Evolutionary conservation across 2,797 vertebrate species (phyloP).

Genomic region (Brachyalestes nurse): DNA sequence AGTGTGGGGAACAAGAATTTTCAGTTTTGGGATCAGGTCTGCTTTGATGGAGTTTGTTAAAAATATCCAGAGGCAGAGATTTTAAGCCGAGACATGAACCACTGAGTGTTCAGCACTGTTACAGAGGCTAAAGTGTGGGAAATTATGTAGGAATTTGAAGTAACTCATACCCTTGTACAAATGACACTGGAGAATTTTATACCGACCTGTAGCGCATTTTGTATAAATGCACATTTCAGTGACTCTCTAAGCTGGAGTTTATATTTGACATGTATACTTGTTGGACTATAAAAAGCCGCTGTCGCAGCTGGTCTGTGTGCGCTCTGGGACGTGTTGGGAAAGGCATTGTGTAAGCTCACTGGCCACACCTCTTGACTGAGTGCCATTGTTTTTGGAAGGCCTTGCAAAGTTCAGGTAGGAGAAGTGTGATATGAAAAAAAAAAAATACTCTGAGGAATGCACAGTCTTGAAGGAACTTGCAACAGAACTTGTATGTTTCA

Average conservation of each 20-base stretch:
- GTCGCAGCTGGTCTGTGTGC: slow-evolving; percentile 22
- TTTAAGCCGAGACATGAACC: not conserved
- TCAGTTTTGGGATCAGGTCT: slow-evolving; percentile 27
- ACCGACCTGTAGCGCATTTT: not conserved
- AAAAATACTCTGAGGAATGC: slow-evolving; percentile 7
- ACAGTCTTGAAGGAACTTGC: not conserved
- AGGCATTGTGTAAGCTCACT: slow-evolving; percentile 41
- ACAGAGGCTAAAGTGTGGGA: not conserved
- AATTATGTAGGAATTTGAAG: not conserved
- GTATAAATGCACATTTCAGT: slow-evolving; percentile 2
- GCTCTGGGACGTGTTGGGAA: slow-evolving; percentile 37
- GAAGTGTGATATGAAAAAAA: slow-evolving; percentile 40
- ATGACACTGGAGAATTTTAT: not conserved
- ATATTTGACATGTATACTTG: not conserved
- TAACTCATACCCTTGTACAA: not conserved
- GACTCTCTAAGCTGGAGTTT: slow-evolving; percentile 23
- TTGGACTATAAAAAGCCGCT: slow-evolving; percentile 21
- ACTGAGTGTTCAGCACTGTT: slow-evolving; percentile 2
- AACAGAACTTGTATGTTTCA: slow-evolving; percentile 18
- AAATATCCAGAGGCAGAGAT: slow-evolving; percentile 26
- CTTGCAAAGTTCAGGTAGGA: slow-evolving; percentile 50
- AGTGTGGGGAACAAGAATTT: slow-evolving; percentile 29
- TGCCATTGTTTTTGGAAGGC: slow-evolving; percentile 52
- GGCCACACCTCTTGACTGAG: slow-evolving; percentile 46
- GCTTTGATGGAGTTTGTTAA: slow-evolving; percentile 26